Percentiles rank a stretch among this genome's conserved stretches.
phyloP scores from a whole-genome alignment of 2,797 vertebrate species.

The Uromys caudimaculatus region DNA sequence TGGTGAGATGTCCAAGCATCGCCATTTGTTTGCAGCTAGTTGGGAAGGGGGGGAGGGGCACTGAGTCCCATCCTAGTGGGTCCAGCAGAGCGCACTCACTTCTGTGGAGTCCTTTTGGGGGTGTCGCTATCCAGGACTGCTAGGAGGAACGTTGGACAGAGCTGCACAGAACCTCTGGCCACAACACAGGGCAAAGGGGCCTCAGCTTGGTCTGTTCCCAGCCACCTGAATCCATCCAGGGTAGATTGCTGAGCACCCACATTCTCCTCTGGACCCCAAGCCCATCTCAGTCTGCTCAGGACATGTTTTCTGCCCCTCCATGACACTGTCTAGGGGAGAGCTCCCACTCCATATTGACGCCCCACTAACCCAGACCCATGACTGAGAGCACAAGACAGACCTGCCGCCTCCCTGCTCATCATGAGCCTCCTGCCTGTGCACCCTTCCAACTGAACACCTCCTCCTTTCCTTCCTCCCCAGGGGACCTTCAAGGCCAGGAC shows the following conservation, averaged over 20 bases:
- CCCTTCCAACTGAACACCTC: too few relatives aligned
- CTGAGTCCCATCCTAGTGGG: not conserved
- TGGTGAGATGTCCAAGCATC: not conserved
- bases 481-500: not conserved
- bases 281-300: not conserved
- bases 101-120: not conserved
- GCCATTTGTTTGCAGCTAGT: slow-evolving; percentile 27
- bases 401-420: not conserved
- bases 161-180: not conserved
- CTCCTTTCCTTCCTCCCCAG: not conserved
- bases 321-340: not conserved
- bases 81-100: not conserved
- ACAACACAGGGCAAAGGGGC: not conserved
- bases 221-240: not conserved
- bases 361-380: not conserved
- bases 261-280: not conserved
- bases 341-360: not conserved
- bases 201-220: not conserved
- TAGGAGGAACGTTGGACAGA: not conserved
- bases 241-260: not conserved
- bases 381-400: not conserved
- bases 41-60: too few relatives aligned
- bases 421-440: not conserved
- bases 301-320: not conserved
- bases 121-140: not conserved